Evolutionary conservation across 2,797 vertebrate species (phyloP), one percentile per base, ranked within the genome.

Genomic region (Cirrhinus molitorella): DNA sequence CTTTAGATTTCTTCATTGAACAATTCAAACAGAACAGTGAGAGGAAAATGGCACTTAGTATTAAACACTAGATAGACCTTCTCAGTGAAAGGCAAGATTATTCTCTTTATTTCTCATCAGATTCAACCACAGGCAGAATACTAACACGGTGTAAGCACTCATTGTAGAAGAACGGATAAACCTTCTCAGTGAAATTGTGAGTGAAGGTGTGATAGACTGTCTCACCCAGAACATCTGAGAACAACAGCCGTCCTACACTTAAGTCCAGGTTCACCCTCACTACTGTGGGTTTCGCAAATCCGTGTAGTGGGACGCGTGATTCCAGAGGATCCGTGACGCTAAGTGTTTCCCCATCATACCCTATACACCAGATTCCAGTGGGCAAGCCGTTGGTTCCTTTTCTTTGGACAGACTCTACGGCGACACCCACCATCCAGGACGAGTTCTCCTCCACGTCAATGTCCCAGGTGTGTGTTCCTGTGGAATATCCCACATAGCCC

Each of bases 151-250:
- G 45, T 78, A 14, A 88, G 67, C 51, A 61, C 23, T 80, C 17
- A 5, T 28, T 86, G n/a, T 81, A 74, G 28, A 88, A 88, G 25
- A 86, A 79, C 14, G 87, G 89, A 72, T 82, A 87, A 53, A 89
- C 80, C n/a, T 68, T 88, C 43, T 86, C 78, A 8, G 6, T 66
- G 28, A 86, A 86, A 13, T 5, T 67, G 21, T 86, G 68, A 0
- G 21, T 85, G 66, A 86, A 87, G 37, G 43, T 71, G 37, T 87
- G 53, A 23, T 82, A 74, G 21, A 85, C 31, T 0, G 4, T 7
- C 2, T 51, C 12, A 11, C 31, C 63, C 14, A 13, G 51, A 43
- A 47, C 23, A 31, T 87, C 74, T 34, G 71, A 5, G 75, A 87
- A 87, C 47, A 59, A 47, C 63, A 87, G 57, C 19, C 53, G 55